phyloP scores from a whole-genome alignment of 1,140 invertebrate species.

The Pseudomyrmex pallidus region DNA sequence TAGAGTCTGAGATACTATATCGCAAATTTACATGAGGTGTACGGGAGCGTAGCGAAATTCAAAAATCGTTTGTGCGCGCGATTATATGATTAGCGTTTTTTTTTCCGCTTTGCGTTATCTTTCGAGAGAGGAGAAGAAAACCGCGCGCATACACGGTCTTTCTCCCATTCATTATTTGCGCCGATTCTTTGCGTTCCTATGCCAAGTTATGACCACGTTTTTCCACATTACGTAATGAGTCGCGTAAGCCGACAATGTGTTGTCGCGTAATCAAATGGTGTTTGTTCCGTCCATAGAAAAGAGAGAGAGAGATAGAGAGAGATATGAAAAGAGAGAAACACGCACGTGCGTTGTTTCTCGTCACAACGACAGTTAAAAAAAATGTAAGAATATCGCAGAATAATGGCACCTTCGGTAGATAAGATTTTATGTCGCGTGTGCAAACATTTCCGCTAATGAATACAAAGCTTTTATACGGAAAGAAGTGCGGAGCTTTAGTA shows the following conservation, averaged over 20 bases:
- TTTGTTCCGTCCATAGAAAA: background rate
- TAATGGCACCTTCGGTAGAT: no score
- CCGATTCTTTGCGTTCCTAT: constrained; percentile 59
- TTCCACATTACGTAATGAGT: constrained; percentile 63
- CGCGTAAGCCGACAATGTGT: constrained; percentile 70
- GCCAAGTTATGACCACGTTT: constrained; percentile 45
- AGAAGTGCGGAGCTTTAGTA: no score
- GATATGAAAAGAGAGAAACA: no score
- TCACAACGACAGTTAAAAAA: no score
- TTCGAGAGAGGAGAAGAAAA: constrained; percentile 63
- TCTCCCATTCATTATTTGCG: constrained; percentile 73
- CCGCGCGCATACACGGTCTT: constrained; percentile 54
- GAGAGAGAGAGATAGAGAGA: no score
- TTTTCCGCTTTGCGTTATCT: constrained; percentile 30
- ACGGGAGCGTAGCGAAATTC: no score
- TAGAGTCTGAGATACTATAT: background rate
- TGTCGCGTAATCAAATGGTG: constrained; percentile 61
- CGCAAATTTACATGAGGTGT: background rate
- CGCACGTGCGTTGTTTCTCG: no score
- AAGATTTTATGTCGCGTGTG: no score
- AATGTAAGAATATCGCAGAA: no score
- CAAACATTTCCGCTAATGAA: no score
- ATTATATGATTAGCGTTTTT: no score
- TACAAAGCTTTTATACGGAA: no score
- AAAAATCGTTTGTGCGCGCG: background rate